phyloP scores from a whole-genome alignment of 2,888 invertebrate genomes.

The Noctua pronuba region DNA sequence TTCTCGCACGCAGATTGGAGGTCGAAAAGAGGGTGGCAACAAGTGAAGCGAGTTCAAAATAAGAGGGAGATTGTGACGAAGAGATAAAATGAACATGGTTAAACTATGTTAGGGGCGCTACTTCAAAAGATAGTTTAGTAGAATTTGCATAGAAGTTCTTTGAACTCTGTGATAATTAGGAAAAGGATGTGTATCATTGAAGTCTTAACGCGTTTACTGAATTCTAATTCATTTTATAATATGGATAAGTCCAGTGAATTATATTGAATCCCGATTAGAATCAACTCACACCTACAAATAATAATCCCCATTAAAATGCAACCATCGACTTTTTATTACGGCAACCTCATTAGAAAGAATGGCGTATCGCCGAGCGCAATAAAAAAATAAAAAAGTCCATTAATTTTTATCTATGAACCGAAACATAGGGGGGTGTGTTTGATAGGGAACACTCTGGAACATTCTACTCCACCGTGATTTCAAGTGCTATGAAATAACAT shows the following conservation, averaged over 20 bases:
- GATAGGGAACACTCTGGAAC: constrained; percentile 22
- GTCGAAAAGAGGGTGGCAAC: constrained; percentile 34
- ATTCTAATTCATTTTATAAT: background rate
- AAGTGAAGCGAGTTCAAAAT: constrained; percentile 24
- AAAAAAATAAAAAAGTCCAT: constrained; percentile 75
- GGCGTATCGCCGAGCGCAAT: constrained; percentile 59
- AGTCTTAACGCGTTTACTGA: background rate
- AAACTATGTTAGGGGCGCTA: background rate
- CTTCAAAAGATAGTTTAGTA: constrained; percentile 7
- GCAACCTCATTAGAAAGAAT: constrained; percentile 58
- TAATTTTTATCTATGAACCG: constrained; percentile 72
- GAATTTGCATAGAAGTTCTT: constrained; percentile 3
- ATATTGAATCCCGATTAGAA: constrained; percentile 6
- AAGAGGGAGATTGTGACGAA: constrained; percentile 14
- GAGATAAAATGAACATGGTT: constrained; percentile 31
- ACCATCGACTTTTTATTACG: constrained; percentile 41
- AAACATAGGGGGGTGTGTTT: constrained; percentile 60
- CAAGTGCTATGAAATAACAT: constrained; percentile 44
- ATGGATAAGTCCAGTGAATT: background rate
- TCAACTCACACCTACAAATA: constrained; percentile 12
- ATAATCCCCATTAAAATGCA: constrained; percentile 14
- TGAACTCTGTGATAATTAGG: constrained; percentile 18
- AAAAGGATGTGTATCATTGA: background rate
- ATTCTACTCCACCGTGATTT: constrained; percentile 42
- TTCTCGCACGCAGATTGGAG: background rate